Conservation (phyloP, 2,888 invertebrate genomes). For the Megalurothrips usitatus region DNA sequence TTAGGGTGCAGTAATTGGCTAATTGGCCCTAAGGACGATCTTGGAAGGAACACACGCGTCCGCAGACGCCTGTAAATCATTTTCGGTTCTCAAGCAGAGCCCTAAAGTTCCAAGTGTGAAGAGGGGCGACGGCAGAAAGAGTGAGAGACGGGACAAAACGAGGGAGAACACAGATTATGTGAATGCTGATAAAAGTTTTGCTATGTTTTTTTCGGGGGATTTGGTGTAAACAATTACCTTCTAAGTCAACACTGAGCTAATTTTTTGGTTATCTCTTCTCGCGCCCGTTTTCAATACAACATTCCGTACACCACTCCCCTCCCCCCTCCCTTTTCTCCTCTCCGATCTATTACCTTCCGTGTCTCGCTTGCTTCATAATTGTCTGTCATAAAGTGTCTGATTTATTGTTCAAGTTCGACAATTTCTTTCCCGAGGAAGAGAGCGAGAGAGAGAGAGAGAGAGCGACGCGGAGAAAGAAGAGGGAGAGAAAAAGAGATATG, state of each 20-base stretch:
- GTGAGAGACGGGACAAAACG: no score
- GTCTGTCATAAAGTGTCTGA: slow-evolving; percentile 25
- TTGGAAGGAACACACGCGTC: background rate
- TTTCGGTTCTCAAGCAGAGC: background rate
- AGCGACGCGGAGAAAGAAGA: no score
- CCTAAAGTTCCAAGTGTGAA: no score
- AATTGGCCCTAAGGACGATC: background rate
- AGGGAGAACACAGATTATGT: no score
- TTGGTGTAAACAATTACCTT: no score
- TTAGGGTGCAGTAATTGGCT: background rate
- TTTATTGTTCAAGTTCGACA: slow-evolving; percentile 23
- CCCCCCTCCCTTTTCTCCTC: background rate
- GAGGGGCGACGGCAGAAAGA: no score
- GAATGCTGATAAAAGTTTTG: no score
- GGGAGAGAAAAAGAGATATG: no score
- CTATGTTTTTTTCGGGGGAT: no score
- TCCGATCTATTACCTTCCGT: slow-evolving; percentile 2
- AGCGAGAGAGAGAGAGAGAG: background rate
- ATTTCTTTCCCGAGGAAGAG: background rate
- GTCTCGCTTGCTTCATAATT: background rate
- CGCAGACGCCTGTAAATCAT: background rate
- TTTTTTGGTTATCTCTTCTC: no score
- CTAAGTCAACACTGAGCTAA: no score
- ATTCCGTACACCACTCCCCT: background rate
- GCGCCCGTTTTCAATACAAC: no score